phyloP scores from a whole-genome alignment of 2,888 invertebrate genomes.

The Apamea epomidion region DNA sequence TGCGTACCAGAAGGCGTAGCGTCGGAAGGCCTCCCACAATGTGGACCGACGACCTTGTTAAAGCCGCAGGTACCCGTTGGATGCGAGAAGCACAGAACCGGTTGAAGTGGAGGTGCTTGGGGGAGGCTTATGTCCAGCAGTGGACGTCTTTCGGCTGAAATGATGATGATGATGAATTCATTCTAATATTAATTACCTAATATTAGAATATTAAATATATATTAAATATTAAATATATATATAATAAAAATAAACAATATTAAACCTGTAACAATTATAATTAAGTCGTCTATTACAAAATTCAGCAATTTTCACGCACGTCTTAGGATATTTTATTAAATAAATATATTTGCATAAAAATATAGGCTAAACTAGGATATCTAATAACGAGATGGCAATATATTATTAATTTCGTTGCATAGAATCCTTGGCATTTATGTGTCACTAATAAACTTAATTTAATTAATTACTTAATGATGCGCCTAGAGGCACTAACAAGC shows the following conservation, averaged over 20 bases:
- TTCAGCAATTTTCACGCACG: not conserved
- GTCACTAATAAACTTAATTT: constrained; percentile 36
- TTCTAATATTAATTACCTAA: not conserved
- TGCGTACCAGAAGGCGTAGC: too few species aligned
- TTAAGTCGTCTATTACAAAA: constrained; percentile 1
- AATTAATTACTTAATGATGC: constrained; percentile 43
- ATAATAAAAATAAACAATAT: too few species aligned
- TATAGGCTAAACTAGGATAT: constrained; percentile 32
- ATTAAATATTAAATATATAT: too few species aligned
- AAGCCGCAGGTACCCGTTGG: too few species aligned
- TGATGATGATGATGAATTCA: not conserved
- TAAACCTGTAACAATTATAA: not conserved
- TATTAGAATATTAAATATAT: too few species aligned
- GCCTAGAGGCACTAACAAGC: constrained; percentile 29
- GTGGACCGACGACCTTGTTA: too few species aligned
- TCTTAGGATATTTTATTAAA: not conserved
- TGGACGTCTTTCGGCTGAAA: too few species aligned
- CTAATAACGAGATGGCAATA: constrained; percentile 17
- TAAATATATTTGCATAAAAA: constrained; percentile 22
- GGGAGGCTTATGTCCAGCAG: too few species aligned
- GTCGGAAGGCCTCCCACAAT: too few species aligned
- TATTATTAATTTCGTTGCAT: constrained; percentile 32
- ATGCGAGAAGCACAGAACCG: too few species aligned
- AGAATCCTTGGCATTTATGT: constrained; percentile 54
- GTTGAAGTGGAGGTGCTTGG: too few species aligned